These are phyloP conservation scores for Phaethornis superciliosus DNA, from an alignment of 2,113 vertebrate genomes.

Conservation along the genomic window DNA sequence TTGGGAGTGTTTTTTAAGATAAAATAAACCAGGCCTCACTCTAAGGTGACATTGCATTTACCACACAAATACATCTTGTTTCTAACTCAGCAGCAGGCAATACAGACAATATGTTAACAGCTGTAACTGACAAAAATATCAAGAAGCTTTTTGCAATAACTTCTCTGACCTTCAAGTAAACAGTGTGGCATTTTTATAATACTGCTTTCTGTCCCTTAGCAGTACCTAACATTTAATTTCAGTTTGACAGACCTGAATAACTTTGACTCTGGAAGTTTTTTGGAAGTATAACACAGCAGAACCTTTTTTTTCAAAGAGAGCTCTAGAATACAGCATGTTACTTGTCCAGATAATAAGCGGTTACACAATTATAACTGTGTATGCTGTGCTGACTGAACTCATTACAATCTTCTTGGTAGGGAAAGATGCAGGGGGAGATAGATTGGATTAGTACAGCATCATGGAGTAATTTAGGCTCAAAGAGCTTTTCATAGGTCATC, in stretches of 20 bases:
- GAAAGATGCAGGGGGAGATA: not conserved
- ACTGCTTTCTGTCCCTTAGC: not conserved
- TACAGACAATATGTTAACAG: not conserved
- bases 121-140: not conserved
- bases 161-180: not conserved
- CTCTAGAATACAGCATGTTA: not conserved
- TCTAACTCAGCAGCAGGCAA: not conserved
- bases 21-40: not conserved
- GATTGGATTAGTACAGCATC: not conserved
- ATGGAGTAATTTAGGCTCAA: not conserved
- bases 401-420: not conserved
- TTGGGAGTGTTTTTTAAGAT: no score
- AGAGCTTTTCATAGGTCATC: not conserved
- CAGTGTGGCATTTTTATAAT: not conserved
- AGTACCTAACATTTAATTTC: not conserved
- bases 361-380: not conserved
- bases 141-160: not conserved
- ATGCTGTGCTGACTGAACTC: not conserved
- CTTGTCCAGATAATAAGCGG: not conserved
- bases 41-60: conserved; percentile 2
- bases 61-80: not conserved
- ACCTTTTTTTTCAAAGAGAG: not conserved
- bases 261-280: not conserved
- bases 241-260: not conserved
- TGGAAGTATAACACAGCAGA: not conserved